Percentiles rank a stretch among this genome's conserved stretches.
phyloP scores from a whole-genome alignment of 1,140 invertebrate genomes.

The Anoplolepis gracilipes region DNA sequence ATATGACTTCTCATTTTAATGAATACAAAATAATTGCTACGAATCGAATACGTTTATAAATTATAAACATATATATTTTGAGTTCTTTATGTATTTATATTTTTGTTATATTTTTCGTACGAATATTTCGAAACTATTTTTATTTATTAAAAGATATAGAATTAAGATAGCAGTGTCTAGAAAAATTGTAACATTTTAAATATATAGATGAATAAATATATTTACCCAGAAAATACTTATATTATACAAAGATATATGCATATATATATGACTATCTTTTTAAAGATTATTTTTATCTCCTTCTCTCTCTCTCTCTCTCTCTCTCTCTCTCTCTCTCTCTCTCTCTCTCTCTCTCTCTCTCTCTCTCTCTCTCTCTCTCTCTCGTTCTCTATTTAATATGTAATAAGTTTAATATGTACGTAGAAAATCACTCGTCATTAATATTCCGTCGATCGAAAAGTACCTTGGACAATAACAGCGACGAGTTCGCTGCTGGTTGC shows the following conservation, averaged over 20 bases:
- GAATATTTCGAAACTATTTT: background rate
- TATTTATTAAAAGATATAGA: background rate
- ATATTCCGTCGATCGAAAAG: constrained; percentile 16
- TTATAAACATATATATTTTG: background rate
- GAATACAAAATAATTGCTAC: background rate
- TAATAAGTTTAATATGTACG: background rate
- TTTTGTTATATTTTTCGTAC: background rate
- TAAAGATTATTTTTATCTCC: background rate
- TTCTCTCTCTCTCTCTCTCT: too few species aligned
- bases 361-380: too few species aligned
- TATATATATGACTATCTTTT: background rate
- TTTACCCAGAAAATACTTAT: too few species aligned
- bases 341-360: too few species aligned
- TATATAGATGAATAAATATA: background rate
- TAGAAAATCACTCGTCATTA: background rate
- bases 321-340: too few species aligned
- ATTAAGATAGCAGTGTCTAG: background rate
- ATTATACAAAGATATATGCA: too few species aligned
- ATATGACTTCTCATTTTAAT: background rate
- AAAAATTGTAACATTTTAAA: background rate
- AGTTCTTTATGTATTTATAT: background rate
- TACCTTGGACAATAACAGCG: constrained; percentile 23
- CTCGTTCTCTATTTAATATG: background rate
- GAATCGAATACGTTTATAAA: background rate
- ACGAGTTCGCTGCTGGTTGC: background rate